Evolutionary conservation across 1,140 invertebrate genomes (phyloP).

Genomic region (Aphelenchoides besseyi): DNA sequence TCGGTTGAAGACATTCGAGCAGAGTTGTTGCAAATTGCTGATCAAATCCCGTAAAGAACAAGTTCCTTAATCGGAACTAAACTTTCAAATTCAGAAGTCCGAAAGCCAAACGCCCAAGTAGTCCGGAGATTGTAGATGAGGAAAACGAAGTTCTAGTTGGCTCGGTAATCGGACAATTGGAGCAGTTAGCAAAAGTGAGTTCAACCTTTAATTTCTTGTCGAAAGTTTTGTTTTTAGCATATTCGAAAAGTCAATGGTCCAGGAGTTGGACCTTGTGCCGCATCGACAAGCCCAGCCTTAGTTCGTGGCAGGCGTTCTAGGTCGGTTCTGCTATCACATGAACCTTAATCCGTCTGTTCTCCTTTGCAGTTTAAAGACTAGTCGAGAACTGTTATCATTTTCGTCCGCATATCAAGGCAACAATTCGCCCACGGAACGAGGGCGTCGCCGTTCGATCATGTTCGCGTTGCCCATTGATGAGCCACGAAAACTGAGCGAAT

Average conservation of each 20-base stretch:
- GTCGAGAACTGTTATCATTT: slow-evolving; percentile 26
- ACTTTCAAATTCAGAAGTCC: neutral
- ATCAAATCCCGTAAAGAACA: slow-evolving; percentile 37
- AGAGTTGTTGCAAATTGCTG: slow-evolving; percentile 44
- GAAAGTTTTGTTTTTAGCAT: slow-evolving; percentile 13
- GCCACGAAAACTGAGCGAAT: neutral
- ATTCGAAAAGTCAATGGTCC: slow-evolving; percentile 43
- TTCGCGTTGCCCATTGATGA: neutral
- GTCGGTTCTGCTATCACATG: too few species aligned
- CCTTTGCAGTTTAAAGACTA: slow-evolving; percentile 37
- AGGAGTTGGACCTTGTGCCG: slow-evolving; percentile 23
- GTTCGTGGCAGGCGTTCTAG: neutral
- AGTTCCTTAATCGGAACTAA: neutral
- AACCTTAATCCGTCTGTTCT: slow-evolving; percentile 2
- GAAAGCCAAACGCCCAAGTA: neutral
- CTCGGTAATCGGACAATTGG: slow-evolving; percentile 37
- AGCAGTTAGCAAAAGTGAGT: slow-evolving; percentile 27
- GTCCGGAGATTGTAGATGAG: slow-evolving; percentile 24
- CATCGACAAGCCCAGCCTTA: neutral
- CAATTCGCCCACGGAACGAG: neutral
- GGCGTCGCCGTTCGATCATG: slow-evolving; percentile 4
- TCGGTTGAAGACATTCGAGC: slow-evolving; percentile 43
- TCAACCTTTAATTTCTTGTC: neutral
- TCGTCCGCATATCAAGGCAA: neutral
- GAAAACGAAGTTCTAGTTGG: slow-evolving; percentile 36